Evolutionary conservation across 2,888 invertebrate species (phyloP).

Genomic region (Synanthedon formicaeformis): DNA sequence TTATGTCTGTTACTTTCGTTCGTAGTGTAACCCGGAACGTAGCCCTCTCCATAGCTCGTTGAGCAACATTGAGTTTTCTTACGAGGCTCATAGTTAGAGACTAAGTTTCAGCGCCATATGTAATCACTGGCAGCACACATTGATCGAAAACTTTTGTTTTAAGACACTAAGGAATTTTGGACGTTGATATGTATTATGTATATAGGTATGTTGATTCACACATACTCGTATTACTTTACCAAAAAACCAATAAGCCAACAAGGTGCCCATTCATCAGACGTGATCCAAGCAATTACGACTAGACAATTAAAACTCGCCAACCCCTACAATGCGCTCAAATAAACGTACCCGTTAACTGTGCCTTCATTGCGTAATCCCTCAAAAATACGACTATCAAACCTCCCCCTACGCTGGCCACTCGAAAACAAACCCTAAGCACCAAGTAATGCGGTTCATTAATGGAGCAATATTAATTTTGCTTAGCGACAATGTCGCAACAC

Average conservation of each 20-base stretch:
- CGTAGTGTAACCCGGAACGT: too few species aligned
- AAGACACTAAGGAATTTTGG: too few species aligned
- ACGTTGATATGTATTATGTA: too few species aligned
- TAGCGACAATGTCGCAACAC: neutral
- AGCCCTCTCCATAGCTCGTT: too few species aligned
- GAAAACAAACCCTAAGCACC: neutral
- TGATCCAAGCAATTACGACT: conserved; percentile 6
- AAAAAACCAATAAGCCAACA: neutral
- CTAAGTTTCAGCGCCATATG: too few species aligned
- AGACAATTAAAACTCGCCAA: conserved; percentile 14
- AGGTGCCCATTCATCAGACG: neutral
- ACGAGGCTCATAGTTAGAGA: too few species aligned
- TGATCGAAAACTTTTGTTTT: too few species aligned
- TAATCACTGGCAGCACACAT: too few species aligned
- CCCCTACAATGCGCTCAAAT: conserved; percentile 14
- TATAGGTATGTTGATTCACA: too few species aligned
- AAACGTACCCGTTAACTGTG: conserved; percentile 18
- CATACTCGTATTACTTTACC: neutral
- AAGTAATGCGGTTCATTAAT: neutral
- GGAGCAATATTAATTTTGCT: neutral
- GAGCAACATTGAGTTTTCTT: too few species aligned
- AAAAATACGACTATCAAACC: conserved; percentile 13
- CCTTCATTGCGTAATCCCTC: conserved; percentile 18
- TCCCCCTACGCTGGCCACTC: neutral
- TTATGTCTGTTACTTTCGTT: too few species aligned